phyloP scores from a whole-genome alignment of 2,797 vertebrate species.

The Erethizon dorsatum region DNA sequence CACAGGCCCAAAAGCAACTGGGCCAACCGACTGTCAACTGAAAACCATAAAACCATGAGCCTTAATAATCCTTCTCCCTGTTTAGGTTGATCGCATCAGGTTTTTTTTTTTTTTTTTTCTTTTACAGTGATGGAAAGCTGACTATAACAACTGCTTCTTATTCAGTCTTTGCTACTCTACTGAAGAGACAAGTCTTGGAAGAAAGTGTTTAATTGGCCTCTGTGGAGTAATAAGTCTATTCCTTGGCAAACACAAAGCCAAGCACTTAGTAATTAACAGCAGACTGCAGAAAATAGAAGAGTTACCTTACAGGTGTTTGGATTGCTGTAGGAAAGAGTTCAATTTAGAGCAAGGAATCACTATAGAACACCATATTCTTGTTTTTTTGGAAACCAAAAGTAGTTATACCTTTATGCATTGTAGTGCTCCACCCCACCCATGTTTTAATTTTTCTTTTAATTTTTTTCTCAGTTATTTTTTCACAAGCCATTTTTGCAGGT shows the following conservation, averaged over 20 bases:
- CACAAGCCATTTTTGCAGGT: background rate
- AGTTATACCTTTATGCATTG: background rate
- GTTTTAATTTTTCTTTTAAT: background rate
- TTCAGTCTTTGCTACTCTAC: background rate
- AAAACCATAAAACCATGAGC: background rate
- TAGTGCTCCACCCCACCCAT: background rate
- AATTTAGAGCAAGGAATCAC: background rate
- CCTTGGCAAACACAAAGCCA: background rate
- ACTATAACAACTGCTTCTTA: background rate
- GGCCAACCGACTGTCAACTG: background rate
- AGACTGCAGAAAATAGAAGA: background rate
- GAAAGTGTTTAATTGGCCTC: background rate
- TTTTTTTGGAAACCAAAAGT: background rate
- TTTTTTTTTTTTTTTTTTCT: background rate
- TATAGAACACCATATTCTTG: background rate
- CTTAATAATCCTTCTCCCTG: background rate
- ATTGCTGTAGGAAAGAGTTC: background rate
- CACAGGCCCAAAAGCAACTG: background rate
- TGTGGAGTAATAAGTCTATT: background rate
- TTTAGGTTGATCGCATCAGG: background rate
- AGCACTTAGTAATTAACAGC: background rate
- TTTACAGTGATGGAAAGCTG: background rate
- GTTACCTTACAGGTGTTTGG: background rate
- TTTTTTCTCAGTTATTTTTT: background rate
- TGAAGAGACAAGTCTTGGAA: background rate